Base-by-base conservation (phyloP, 2,888 invertebrate species). In the Chymomyza procnemis region DNA sequence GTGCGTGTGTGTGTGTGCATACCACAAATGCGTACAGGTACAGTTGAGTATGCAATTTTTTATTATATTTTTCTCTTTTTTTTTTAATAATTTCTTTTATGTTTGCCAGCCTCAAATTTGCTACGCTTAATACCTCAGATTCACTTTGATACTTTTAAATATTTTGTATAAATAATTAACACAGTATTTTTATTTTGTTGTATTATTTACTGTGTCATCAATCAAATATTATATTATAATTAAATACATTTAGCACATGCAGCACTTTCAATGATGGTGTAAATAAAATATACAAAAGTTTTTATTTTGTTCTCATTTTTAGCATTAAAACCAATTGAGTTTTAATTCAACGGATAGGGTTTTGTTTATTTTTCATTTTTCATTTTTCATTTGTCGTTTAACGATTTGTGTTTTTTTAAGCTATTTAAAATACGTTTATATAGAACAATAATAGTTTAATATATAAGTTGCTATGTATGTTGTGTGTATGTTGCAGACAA, bases 261-360 rank as follows among this genome's bases (percentile, higher is more conserved):
- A 54, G n/a, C 64, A 73, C 60, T 81, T 85, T 87, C 74, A 88
- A 87, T 88, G 89, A 88, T 89, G 88, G 89, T 89, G 88, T 89
- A 88, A 88, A 87, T 84, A 76, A 82, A 76, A 77, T 76, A 78
- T 76, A 83, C 77, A 80, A 77, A 78, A 75, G 70, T 67, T 59
- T 12, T 9, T 54, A 50, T 41, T 66, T 67, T 67, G 55, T 12
- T 8, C 50, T 50, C 19, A 65, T 67, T 60, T 61, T n/a, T n/a
- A n/a, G n/a, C 64, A 67, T 26, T 66, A 69, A 47, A 73, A 64
- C 67, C 64, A 4, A 55, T 64, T 22, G 34, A 61, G 14, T 47
- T 55, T 63, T 61, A 50, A 41, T 67, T 22, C 55, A 70, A 6
- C 14, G 19, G 58, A 47, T 61, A 22, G 6, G 64, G 30, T 54